Conservation (phyloP, 2,113 vertebrate species). For the Phaethon lepturus region DNA sequence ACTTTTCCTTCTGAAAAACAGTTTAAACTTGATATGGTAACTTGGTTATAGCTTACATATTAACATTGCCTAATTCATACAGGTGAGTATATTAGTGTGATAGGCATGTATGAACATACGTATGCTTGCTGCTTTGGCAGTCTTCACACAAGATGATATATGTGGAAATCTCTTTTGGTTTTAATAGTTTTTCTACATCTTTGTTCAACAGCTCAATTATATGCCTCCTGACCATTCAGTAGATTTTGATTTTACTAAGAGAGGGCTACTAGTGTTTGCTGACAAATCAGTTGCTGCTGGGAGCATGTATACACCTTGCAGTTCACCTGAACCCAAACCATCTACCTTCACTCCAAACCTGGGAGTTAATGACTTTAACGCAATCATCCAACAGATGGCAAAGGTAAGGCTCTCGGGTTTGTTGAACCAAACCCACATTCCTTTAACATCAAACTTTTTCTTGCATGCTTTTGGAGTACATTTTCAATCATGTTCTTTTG, state of each 20-base stretch:
- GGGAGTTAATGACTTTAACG: conserved; percentile 80
- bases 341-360: conserved; percentile 46
- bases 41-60: not conserved
- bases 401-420: conserved; percentile 75
- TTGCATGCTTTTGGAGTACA: not conserved
- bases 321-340: conserved; percentile 22
- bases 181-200: not conserved
- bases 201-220: conserved; percentile 79
- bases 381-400: conserved; percentile 83
- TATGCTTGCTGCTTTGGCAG: not conserved
- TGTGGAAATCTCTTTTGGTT: not conserved
- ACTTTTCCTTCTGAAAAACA: not conserved
- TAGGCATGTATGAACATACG: not conserved
- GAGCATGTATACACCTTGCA: conserved; percentile 29
- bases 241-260: conserved; percentile 90
- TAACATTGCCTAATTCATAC: not conserved
- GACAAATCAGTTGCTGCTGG: conserved; percentile 75
- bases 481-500: not conserved
- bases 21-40: not conserved
- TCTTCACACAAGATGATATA: not conserved
- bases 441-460: not conserved
- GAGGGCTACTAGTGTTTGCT: conserved; percentile 89
- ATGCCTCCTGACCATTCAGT: conserved; percentile 83
- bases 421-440: not conserved
- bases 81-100: not conserved